phyloP scores from a whole-genome alignment of 2,113 vertebrate species.

The Zapus hudsonius region DNA sequence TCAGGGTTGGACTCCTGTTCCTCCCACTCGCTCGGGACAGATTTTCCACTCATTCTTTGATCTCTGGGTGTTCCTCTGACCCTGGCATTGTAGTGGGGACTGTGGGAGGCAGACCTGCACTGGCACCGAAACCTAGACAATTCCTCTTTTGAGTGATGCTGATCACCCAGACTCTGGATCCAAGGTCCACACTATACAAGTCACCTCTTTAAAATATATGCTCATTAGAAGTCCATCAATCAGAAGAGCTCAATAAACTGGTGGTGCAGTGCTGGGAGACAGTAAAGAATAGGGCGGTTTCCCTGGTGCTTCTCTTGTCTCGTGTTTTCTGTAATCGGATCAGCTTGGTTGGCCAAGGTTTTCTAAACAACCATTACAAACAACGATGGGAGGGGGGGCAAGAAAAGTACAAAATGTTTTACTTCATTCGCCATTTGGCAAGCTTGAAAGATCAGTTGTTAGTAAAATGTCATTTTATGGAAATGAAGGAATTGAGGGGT shows the following conservation, averaged over 20 bases:
- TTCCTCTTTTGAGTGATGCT: conserved; percentile 48
- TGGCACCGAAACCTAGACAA: conserved; percentile 27
- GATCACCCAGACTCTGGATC: neutral
- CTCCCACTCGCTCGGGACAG: conserved; percentile 62
- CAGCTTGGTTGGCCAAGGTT: neutral
- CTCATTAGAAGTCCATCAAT: neutral
- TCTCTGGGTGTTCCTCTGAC: conserved; percentile 56
- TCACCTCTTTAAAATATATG: neutral
- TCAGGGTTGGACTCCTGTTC: neutral
- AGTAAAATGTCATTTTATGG: neutral
- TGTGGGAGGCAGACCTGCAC: neutral
- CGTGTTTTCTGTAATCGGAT: neutral
- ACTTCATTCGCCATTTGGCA: neutral
- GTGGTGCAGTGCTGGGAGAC: neutral
- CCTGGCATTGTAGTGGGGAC: neutral
- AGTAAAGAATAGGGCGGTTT: neutral
- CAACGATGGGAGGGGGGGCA: no score
- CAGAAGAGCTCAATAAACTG: neutral
- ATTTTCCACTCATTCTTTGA: conserved; percentile 69
- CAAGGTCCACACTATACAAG: neutral
- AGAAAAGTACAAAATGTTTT: neutral
- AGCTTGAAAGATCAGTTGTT: neutral
- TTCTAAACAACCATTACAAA: neutral
- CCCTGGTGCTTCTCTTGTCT: neutral
- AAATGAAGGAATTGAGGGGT: no score